Evolutionary conservation across 1,140 invertebrate species (phyloP).

Genomic region (Parapsyche elsis): DNA sequence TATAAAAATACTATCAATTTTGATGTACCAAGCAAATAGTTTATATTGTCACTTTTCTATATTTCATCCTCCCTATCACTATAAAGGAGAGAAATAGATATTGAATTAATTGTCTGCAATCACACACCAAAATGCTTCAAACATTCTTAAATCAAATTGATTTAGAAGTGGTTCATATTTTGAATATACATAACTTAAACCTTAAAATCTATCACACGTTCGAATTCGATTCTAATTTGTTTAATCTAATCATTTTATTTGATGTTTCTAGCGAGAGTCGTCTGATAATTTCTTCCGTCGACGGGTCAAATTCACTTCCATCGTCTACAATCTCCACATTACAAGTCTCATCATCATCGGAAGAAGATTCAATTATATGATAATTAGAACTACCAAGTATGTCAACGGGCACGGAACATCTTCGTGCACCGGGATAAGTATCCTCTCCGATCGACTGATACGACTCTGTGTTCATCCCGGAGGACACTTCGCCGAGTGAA

Average conservation of each 20-base stretch:
- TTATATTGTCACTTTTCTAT: no score
- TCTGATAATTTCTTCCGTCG: constrained; percentile 48
- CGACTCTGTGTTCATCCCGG: background rate
- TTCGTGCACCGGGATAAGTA: constrained; percentile 54
- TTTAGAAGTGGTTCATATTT: no score
- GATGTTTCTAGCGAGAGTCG: constrained; percentile 36
- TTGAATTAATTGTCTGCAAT: no score
- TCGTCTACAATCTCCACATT: constrained; percentile 64
- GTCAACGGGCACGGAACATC: background rate
- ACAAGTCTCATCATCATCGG: constrained; percentile 62
- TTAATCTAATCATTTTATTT: constrained; percentile 28
- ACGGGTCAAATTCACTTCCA: constrained; percentile 60
- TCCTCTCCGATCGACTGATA: constrained; percentile 57
- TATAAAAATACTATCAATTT: no score
- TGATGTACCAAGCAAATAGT: no score
- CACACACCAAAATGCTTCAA: no score
- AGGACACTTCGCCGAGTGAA: background rate
- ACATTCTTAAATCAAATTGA: no score
- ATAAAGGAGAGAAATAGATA: no score
- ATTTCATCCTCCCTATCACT: no score
- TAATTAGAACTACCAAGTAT: constrained; percentile 52
- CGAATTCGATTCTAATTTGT: constrained; percentile 7
- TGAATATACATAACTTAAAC: no score
- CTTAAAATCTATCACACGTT: background rate
- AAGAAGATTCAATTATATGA: constrained; percentile 56